These are phyloP conservation scores for Meghimatium bilineatum DNA, from an alignment of 2,888 invertebrate species.

Conservation along the genomic window DNA sequence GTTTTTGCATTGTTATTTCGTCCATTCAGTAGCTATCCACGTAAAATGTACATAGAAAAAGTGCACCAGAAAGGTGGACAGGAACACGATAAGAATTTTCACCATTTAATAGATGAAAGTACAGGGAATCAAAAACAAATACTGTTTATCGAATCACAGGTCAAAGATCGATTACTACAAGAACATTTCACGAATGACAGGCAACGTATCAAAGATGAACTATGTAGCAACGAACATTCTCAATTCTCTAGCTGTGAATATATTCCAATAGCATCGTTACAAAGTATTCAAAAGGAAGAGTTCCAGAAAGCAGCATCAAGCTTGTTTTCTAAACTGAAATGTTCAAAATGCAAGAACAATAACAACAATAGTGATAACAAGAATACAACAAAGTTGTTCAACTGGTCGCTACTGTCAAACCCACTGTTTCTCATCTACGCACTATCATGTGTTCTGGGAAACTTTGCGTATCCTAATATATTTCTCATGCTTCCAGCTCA, in stretches of 20 bases:
- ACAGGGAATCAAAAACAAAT: not conserved
- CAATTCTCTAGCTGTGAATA: not conserved
- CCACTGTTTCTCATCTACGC: slow-evolving; percentile 55
- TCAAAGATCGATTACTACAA: not conserved
- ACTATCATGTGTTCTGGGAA: slow-evolving; percentile 51
- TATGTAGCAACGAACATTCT: not conserved
- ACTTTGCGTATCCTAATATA: slow-evolving; percentile 57
- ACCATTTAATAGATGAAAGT: not conserved
- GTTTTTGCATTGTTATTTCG: slow-evolving; percentile 55
- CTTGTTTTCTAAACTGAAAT: not conserved
- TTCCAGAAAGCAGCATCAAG: not conserved
- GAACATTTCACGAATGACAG: not conserved
- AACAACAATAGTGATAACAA: not conserved
- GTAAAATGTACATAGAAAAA: not conserved
- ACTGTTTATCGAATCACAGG: not conserved
- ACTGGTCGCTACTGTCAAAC: slow-evolving; percentile 56
- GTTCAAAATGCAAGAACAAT: not conserved
- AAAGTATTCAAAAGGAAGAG: slow-evolving; percentile 51
- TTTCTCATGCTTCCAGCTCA: slow-evolving; percentile 56
- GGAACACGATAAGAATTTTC: too few relatives aligned
- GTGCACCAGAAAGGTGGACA: not conserved
- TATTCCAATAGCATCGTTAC: slow-evolving; percentile 50
- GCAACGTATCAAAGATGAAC: not conserved
- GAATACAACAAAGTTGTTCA: slow-evolving; percentile 47
- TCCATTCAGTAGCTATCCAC: slow-evolving; percentile 50